phyloP scores from a whole-genome alignment of 1,140 invertebrate species.

The Dryas iulia region DNA sequence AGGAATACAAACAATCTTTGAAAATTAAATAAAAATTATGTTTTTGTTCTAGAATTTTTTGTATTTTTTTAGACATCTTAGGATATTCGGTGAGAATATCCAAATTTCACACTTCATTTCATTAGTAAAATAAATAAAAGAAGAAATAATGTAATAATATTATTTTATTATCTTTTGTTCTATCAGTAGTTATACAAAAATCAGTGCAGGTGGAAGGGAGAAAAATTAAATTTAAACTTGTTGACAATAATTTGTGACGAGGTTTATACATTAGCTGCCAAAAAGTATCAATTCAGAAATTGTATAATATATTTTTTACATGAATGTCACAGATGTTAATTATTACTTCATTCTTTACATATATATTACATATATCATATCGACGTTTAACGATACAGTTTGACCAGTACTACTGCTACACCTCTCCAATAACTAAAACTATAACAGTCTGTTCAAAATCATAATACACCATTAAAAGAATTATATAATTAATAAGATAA shows the following conservation, averaged over 20 bases:
- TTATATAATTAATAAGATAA: constrained; percentile 59
- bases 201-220: constrained; percentile 11
- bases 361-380: neutral
- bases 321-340: neutral
- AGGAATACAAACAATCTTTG: too few relatives aligned
- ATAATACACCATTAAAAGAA: constrained; percentile 74
- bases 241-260: constrained; percentile 11
- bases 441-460: constrained; percentile 79
- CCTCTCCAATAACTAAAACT: constrained; percentile 68
- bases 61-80: too few relatives aligned
- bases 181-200: constrained; percentile 32
- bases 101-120: too few relatives aligned
- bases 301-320: neutral
- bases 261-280: constrained; percentile 16
- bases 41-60: too few relatives aligned
- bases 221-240: neutral
- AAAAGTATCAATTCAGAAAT: constrained; percentile 4
- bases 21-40: too few relatives aligned
- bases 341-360: constrained; percentile 14
- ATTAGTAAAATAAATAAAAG: too few relatives aligned
- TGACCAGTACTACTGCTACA: constrained; percentile 40
- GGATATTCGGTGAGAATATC: too few relatives aligned
- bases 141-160: constrained; percentile 31
- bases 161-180: constrained; percentile 37
- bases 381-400: constrained; percentile 49